Conservation (phyloP, 1,140 invertebrate species). For the Anoplolepis gracilipes region DNA sequence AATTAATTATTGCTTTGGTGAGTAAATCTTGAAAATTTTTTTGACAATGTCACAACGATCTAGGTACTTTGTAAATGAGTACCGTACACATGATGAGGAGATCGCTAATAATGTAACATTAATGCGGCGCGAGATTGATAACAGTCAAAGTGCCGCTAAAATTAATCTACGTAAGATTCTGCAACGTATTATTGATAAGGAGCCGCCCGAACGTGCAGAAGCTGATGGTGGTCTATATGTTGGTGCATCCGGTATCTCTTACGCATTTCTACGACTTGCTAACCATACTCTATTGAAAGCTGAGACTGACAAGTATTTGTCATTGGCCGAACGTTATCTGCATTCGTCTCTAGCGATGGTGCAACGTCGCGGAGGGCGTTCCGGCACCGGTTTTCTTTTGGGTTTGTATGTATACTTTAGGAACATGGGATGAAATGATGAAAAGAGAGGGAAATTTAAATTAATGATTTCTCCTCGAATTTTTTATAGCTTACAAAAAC, state of each 20-base stretch:
- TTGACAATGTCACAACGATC: constrained; percentile 2
- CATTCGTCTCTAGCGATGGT: constrained; percentile 48
- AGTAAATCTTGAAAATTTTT: neutral
- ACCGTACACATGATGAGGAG: neutral
- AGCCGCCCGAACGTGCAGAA: constrained; percentile 57
- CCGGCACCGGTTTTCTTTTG: constrained; percentile 59
- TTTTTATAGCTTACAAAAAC: too few relatives aligned
- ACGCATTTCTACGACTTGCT: constrained; percentile 67
- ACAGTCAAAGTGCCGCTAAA: constrained; percentile 5
- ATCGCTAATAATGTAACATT: neutral
- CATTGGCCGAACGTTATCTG: constrained; percentile 65
- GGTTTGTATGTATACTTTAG: constrained; percentile 12
- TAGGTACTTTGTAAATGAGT: constrained; percentile 54
- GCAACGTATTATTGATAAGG: constrained; percentile 46
- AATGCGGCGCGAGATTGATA: neutral
- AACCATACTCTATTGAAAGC: neutral
- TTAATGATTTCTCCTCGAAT: too few relatives aligned
- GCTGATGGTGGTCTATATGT: constrained; percentile 68
- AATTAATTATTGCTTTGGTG: neutral
- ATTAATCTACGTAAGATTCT: constrained; percentile 31
- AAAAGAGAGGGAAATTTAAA: too few relatives aligned
- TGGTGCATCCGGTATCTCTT: constrained; percentile 71
- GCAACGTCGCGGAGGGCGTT: constrained; percentile 25
- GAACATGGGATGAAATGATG: too few relatives aligned
- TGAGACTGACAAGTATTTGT: constrained; percentile 35